Evolutionary conservation across 1,140 invertebrate genomes (phyloP), one percentile per base, ranked within the genome.

Genomic region (Drosophila littoralis): DNA sequence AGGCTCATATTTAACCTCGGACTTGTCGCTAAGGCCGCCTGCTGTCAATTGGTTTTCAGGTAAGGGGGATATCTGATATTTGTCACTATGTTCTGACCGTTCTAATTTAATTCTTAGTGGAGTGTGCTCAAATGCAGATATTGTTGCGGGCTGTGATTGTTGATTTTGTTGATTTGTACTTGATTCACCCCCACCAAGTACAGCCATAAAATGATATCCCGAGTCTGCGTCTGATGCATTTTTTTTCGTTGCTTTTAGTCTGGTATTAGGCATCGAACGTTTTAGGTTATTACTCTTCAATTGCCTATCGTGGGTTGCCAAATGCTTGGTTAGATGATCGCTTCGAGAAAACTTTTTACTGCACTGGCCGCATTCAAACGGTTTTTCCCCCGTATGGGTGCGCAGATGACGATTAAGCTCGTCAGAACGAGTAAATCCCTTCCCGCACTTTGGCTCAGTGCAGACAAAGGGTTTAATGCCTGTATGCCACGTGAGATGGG

Each of bases 301-400:
- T 42, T 89, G 84, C 6, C 84, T 70, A 52, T 89, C 84, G 50
- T 91, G 90, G 7, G 90, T 91, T 28, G 90, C 90, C 67, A 91
- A 64, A 91, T 98, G 97, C 91, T 97, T 97, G 0, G 95, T 95
- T 3, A 97, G 93, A 92, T 98, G 97, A 91, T 98, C 97, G 22
- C 96, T 97, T 6, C 97, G 93, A 91, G 96, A 96, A 89, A 98
- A 98, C 33, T 95, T 93, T 84, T 97, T 97, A 7, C 93, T 93
- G 82, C 97, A 97, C 9, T 95, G 93, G 0, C 93, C 92, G 89
- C 97, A 97, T 8, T 94, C 93, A 90, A 97, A 97, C 1, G 96
- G 94, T 80, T 97, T 97, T 76, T 97, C 96, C 95, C 67, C 97
- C 1, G 95, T 95, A 84, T 95, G 95, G 35, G 94, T 94, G 60